phyloP scores from a whole-genome alignment of 1,140 invertebrate genomes.

The Myzus persicae region DNA sequence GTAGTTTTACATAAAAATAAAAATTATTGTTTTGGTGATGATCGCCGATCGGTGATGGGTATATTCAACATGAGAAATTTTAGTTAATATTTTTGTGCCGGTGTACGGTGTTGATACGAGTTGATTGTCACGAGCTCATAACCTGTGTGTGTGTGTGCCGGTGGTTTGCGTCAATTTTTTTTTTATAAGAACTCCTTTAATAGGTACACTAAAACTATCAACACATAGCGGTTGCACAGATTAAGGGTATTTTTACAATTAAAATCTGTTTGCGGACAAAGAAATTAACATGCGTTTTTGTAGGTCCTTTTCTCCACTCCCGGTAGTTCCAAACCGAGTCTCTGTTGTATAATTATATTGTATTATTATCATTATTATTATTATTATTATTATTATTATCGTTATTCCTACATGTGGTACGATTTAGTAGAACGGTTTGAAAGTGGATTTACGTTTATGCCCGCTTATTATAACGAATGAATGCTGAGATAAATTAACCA shows the following conservation, averaged over 20 bases:
- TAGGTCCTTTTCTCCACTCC: background rate
- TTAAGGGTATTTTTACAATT: background rate
- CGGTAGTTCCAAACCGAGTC: background rate
- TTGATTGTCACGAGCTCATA: constrained; percentile 39
- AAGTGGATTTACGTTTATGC: background rate
- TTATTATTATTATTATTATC: background rate
- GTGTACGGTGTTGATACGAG: background rate
- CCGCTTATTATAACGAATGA: background rate
- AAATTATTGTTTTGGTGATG: background rate
- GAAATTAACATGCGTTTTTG: background rate
- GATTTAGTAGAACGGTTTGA: background rate
- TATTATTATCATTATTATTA: background rate
- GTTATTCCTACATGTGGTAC: background rate
- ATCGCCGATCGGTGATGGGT: background rate
- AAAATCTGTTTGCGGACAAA: background rate
- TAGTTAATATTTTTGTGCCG: background rate
- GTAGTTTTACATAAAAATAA: background rate
- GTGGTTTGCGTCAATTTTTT: background rate
- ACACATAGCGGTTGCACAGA: background rate
- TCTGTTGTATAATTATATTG: background rate
- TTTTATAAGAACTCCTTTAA: background rate
- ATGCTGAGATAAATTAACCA: background rate
- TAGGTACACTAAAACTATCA: background rate
- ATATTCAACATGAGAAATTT: background rate
- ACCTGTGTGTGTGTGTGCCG: background rate